A percentile compares a stretch with the other conserved stretches of the same genome.
Conservation (phyloP, 1,140 invertebrate genomes). For the Reticulitermes speratus region DNA sequence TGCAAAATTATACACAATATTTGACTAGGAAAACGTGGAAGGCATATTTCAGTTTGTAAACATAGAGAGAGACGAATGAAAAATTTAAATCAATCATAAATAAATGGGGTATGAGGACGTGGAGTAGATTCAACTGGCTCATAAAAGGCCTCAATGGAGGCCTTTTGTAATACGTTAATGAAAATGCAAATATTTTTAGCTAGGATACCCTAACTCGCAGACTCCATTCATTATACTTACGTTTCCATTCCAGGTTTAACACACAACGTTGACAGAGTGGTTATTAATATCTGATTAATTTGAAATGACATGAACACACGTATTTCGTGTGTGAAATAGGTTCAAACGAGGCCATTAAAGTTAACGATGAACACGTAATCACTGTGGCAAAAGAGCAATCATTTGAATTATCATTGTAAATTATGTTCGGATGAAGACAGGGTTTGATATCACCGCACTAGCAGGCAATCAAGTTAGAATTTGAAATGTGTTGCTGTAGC, state of each 20-base stretch:
- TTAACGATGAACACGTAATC: not conserved
- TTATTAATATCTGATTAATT: slow-evolving; percentile 17
- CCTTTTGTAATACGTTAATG: too few species aligned
- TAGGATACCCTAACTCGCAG: too few species aligned
- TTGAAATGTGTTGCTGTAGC: not conserved
- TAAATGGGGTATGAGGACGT: too few species aligned
- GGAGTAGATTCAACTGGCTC: too few species aligned
- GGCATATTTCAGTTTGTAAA: too few species aligned
- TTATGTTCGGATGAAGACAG: not conserved
- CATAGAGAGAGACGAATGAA: too few species aligned
- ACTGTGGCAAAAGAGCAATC: not conserved
- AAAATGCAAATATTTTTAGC: too few species aligned
- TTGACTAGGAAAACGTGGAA: too few species aligned
- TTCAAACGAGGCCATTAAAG: not conserved
- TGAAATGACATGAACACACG: not conserved
- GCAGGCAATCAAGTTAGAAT: not conserved
- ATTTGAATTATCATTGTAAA: not conserved
- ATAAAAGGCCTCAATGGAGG: too few species aligned
- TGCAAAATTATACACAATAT: too few species aligned
- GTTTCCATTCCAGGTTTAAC: not conserved
- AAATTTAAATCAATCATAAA: too few species aligned
- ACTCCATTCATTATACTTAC: not conserved
- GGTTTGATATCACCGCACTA: not conserved
- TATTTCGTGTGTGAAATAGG: not conserved
- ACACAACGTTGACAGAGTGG: not conserved